These are phyloP conservation scores for Poicephalus meyeri DNA, from an alignment of 2,113 vertebrate genomes.

Conservation along the genomic window DNA sequence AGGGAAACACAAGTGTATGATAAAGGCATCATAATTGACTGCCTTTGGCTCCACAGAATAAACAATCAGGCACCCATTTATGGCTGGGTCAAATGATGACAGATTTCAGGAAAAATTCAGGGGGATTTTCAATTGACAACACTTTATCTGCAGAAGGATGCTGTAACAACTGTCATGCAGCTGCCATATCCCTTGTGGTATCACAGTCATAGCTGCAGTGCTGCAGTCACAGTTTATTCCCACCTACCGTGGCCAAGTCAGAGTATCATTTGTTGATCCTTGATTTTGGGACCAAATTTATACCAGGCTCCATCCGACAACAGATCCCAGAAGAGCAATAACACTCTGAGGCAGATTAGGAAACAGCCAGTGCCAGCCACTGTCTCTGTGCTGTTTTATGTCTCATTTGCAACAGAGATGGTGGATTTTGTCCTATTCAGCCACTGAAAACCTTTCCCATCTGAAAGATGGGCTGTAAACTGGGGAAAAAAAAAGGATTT, in stretches of 20 bases:
- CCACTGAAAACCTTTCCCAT: background rate
- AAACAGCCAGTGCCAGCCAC: background rate
- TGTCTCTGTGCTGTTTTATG: background rate
- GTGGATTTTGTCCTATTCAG: background rate
- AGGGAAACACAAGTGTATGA: background rate
- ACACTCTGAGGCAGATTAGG: background rate
- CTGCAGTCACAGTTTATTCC: background rate
- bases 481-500: background rate
- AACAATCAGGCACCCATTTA: background rate
- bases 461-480: background rate
- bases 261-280: background rate
- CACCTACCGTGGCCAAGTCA: background rate
- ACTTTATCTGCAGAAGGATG: background rate
- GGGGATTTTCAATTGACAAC: background rate
- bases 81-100: background rate
- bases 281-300: conserved; percentile 1
- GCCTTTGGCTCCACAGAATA: background rate
- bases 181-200: background rate
- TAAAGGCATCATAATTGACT: background rate
- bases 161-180: background rate
- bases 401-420: background rate
- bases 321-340: background rate
- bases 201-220: background rate
- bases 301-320: background rate
- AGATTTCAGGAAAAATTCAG: background rate